Evolutionary conservation across 2,888 invertebrate species (phyloP), one percentile per base, ranked within the genome.

Genomic region (Iphiclides podalirius): DNA sequence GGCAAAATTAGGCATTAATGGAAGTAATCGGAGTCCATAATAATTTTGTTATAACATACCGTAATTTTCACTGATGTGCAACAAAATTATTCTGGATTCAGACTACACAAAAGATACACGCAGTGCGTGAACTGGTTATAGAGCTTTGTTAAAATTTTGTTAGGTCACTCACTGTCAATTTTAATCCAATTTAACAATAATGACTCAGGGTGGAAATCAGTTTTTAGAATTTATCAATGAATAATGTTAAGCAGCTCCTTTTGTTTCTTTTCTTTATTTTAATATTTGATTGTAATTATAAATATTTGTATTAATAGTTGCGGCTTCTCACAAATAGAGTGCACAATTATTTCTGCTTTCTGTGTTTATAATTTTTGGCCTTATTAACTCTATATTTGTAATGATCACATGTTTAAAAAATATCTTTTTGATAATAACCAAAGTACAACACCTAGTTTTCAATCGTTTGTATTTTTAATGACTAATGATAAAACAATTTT

Each of bases 1-100:
- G 80, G 74, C 79, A 77, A 70, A 64, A 59, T 71, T 68, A 64
- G 68, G 64, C 69, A 67, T 72, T 63, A 55, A 52, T 41, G 36
- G 39, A 17, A 37, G 40, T 41, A n/a, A n/a, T n/a, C n/a, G n/a
- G n/a, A 43, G 52, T 49, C 33, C 52, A 49, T 57, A 57, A 53
- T 53, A 55, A 58, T 39, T 26, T 14, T n/a, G 9, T 1, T 40
- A n/a, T 12, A 4, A 26, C 20, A 20, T 9, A 1, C 8, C 20
- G 20, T n/a, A n/a, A n/a, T n/a, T 4, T 28, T 28, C 7, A 9
- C 28, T 4, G n/a, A 6, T 2, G 2, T 28, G 28, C n/a, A n/a
- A 28, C n/a, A 28, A 3, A n/a, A 28, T 28, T 28, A n/a, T 9
- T 28, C 8, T 28, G 28, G 28, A 9, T n/a, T n/a, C n/a, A n/a